Evolutionary conservation across 2,797 vertebrate species (phyloP).

Genomic region (Hylomyscus alleni): DNA sequence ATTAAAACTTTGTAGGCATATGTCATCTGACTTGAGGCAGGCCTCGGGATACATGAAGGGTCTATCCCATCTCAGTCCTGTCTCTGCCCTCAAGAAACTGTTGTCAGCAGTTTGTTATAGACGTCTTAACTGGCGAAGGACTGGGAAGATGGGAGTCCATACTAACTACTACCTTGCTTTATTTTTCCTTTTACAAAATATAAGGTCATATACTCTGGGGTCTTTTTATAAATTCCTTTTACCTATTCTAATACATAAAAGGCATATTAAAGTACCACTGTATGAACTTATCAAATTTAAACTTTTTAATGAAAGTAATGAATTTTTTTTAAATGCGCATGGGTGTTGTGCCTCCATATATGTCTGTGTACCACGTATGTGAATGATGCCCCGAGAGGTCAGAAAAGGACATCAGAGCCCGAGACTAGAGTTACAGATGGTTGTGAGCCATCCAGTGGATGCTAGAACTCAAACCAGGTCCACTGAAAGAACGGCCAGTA

Average conservation of each 20-base stretch:
- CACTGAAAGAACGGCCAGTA: neutral
- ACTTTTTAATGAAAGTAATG: conserved; percentile 43
- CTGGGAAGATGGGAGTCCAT: neutral
- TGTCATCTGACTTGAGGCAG: conserved; percentile 23
- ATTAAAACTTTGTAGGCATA: conserved; percentile 30
- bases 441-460: neutral
- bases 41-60: neutral
- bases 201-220: neutral
- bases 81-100: neutral
- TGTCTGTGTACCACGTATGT: neutral
- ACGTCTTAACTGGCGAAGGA: conserved; percentile 18
- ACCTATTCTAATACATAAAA: conserved; percentile 9
- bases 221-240: conserved; percentile 42
- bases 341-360: neutral
- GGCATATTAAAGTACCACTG: neutral
- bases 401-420: neutral
- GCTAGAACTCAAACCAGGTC: neutral
- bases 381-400: too few species aligned
- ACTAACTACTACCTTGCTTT: neutral
- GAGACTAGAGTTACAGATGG: neutral
- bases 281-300: conserved; percentile 1
- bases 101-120: neutral
- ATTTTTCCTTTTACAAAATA: neutral
- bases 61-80: neutral
- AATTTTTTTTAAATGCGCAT: neutral